phyloP scores from a whole-genome alignment of 2,113 vertebrate species.

The Porphyrio hochstetteri region DNA sequence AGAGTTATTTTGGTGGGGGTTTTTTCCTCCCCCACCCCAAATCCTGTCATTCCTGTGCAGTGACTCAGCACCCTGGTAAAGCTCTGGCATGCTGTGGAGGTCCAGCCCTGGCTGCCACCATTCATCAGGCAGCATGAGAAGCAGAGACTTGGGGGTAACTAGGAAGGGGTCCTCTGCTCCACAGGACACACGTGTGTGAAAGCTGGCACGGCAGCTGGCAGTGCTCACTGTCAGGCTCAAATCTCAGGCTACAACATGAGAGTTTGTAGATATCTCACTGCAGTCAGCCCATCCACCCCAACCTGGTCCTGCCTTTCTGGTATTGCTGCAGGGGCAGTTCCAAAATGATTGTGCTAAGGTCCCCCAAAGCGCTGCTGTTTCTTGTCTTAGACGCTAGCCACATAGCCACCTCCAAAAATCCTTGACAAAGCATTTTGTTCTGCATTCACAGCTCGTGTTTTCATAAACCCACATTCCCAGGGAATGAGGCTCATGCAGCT shows the following conservation, averaged over 20 bases:
- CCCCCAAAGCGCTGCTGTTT: background rate
- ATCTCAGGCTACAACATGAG: background rate
- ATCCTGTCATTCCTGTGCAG: background rate
- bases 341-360: accelerated
- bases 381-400: background rate
- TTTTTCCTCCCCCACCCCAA: background rate
- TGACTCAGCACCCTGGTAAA: background rate
- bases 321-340: background rate
- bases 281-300: background rate
- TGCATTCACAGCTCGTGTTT: background rate
- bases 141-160: background rate
- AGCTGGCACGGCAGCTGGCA: too few species aligned
- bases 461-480: background rate
- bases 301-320: accelerated
- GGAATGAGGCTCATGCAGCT: background rate
- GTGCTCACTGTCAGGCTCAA: background rate
- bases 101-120: accelerated
- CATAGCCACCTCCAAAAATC: background rate
- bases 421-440: background rate
- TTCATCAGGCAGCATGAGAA: background rate
- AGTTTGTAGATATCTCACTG: accelerated
- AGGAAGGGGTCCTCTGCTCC: background rate
- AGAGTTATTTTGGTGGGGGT: background rate
- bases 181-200: too few species aligned
- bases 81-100: background rate